Conservation (phyloP, 2,797 vertebrate genomes). For the Nasua narica region DNA sequence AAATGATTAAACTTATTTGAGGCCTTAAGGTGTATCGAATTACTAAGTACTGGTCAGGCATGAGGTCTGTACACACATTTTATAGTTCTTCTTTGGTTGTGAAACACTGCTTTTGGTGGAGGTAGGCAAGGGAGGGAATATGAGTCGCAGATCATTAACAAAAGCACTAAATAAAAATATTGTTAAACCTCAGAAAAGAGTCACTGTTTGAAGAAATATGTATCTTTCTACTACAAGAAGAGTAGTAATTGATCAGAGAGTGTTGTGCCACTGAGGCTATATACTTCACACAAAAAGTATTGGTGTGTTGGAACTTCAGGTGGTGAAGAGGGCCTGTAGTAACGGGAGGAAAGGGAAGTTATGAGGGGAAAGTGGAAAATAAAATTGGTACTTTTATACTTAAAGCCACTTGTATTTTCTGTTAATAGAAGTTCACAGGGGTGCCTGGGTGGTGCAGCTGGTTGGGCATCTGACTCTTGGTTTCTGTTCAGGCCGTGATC, state of each 20-base stretch:
- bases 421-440: neutral
- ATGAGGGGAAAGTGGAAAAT: neutral
- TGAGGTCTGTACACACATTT: neutral
- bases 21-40: neutral
- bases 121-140: neutral
- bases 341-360: conserved; percentile 1
- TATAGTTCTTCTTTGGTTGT: neutral
- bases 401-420: conserved; percentile 38
- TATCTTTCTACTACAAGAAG: neutral
- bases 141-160: neutral
- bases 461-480: neutral
- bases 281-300: neutral
- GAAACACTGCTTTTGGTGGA: neutral
- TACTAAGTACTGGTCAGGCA: neutral
- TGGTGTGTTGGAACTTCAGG: neutral
- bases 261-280: neutral
- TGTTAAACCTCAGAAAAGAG: conserved; percentile 23
- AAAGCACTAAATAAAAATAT: conserved; percentile 23
- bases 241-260: neutral
- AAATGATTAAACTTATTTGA: conserved; percentile 31
- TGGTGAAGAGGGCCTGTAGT: neutral
- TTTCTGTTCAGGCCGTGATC: neutral
- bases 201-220: neutral
- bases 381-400: conserved; percentile 23
- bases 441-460: neutral